Conservation (phyloP, 2,113 vertebrate species). For the Phrynocephalus versicolor region DNA sequence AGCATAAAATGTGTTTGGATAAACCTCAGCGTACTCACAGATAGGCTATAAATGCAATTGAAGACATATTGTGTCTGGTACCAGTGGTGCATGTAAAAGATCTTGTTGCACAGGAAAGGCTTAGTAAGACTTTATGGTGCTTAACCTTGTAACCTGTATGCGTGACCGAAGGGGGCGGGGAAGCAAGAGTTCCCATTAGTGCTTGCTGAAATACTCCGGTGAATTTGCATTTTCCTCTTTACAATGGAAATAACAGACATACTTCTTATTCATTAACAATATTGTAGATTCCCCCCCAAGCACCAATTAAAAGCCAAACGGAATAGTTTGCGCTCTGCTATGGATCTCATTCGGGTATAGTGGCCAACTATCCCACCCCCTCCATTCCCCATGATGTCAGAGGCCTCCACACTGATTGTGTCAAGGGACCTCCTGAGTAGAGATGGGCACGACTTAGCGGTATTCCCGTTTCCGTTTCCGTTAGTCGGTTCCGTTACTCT, state of each 20-base stretch:
- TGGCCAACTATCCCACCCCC: too few species aligned
- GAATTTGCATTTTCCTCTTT: constrained; percentile 19
- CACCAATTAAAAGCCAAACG: neutral
- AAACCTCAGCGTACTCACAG: constrained; percentile 19
- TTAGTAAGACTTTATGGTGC: constrained; percentile 34
- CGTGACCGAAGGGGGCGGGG: neutral
- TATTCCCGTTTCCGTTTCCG: too few species aligned
- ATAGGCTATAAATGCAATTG: constrained; percentile 27
- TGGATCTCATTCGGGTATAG: too few species aligned
- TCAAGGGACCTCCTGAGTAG: neutral
- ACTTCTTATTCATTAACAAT: neutral
- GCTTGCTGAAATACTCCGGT: constrained; percentile 6
- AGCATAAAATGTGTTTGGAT: constrained; percentile 49
- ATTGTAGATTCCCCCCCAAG: neutral
- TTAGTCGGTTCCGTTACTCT: too few species aligned
- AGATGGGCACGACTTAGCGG: too few species aligned
- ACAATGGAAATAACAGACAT: constrained; percentile 10
- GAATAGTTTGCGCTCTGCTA: too few species aligned
- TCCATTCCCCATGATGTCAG: neutral
- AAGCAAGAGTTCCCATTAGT: constrained; percentile 12
- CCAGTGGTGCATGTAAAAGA: constrained; percentile 34
- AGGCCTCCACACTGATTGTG: neutral
- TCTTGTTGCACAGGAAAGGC: constrained; percentile 14
- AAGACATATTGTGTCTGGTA: constrained; percentile 40
- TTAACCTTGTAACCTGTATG: constrained; percentile 10